phyloP scores from a whole-genome alignment of 2,113 vertebrate genomes.

The Ameiurus melas region DNA sequence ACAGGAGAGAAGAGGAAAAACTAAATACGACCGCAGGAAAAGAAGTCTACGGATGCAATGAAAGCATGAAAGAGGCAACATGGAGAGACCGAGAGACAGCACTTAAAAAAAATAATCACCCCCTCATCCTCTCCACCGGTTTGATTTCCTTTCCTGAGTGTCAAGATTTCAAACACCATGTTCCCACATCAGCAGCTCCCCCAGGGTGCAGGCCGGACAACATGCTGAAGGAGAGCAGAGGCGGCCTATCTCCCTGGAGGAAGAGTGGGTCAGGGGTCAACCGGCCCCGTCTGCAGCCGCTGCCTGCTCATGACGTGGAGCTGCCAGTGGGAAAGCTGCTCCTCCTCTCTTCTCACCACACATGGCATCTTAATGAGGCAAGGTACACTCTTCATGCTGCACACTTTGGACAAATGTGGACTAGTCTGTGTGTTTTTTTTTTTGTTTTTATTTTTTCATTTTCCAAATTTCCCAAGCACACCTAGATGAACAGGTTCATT shows the following conservation, averaged over 20 bases:
- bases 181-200: constrained; percentile 84
- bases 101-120: constrained; percentile 63
- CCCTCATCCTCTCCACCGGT: constrained; percentile 59
- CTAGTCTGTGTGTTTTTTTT: too few relatives aligned
- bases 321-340: constrained; percentile 70
- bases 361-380: constrained; percentile 69
- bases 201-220: constrained; percentile 74
- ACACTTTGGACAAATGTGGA: constrained; percentile 43
- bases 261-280: constrained; percentile 73
- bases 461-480: neutral
- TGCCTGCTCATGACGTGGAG: constrained; percentile 53
- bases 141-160: constrained; percentile 32
- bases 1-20: constrained; percentile 35
- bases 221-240: constrained; percentile 89
- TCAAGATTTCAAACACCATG: constrained; percentile 75
- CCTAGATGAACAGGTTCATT: neutral
- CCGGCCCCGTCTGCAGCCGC: constrained; percentile 47
- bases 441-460: neutral
- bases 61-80: constrained; percentile 9
- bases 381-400: constrained; percentile 56
- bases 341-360: constrained; percentile 69
- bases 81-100: constrained; percentile 25
- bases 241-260: constrained; percentile 79
- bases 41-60: constrained; percentile 11
- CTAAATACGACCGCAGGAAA: constrained; percentile 3